phyloP scores from a whole-genome alignment of 2,888 invertebrate genomes.

The Andrena praecox region DNA sequence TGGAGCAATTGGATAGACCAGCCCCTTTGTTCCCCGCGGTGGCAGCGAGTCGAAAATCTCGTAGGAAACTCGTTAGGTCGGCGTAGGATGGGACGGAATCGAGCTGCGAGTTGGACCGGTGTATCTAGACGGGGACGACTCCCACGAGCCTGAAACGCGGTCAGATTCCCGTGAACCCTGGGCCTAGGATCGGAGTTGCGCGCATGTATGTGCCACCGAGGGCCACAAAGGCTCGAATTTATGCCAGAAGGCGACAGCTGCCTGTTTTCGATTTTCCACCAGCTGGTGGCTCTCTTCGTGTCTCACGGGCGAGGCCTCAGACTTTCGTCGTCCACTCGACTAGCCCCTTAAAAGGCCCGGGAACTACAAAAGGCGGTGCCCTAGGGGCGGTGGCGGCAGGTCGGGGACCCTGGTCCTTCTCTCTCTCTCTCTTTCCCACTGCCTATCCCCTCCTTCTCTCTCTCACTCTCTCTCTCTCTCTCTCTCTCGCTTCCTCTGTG shows the following conservation, averaged over 20 bases:
- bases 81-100: not conserved
- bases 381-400: constrained; percentile 48
- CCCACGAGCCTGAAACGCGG: constrained; percentile 13
- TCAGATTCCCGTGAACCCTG: constrained; percentile 1
- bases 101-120: constrained; percentile 17
- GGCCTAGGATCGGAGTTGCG: constrained; percentile 32
- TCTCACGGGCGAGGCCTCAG: constrained; percentile 51
- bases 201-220: not conserved
- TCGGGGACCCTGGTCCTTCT: constrained; percentile 42
- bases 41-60: not conserved
- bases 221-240: constrained; percentile 50
- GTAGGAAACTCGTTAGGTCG: constrained; percentile 8
- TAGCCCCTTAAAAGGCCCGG: constrained; percentile 61
- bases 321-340: constrained; percentile 68
- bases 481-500: not conserved
- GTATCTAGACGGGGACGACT: constrained; percentile 16
- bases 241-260: constrained; percentile 60
- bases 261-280: constrained; percentile 72
- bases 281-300: constrained; percentile 59
- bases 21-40: not conserved
- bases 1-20: not conserved
- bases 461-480: not conserved
- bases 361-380: constrained; percentile 67
- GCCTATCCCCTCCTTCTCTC: not conserved
- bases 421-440: not conserved